Evolutionary conservation across 2,888 invertebrate species (phyloP), one percentile per base, ranked within the genome.

Genomic region (Galeopsomyia nigrocyanea): DNA sequence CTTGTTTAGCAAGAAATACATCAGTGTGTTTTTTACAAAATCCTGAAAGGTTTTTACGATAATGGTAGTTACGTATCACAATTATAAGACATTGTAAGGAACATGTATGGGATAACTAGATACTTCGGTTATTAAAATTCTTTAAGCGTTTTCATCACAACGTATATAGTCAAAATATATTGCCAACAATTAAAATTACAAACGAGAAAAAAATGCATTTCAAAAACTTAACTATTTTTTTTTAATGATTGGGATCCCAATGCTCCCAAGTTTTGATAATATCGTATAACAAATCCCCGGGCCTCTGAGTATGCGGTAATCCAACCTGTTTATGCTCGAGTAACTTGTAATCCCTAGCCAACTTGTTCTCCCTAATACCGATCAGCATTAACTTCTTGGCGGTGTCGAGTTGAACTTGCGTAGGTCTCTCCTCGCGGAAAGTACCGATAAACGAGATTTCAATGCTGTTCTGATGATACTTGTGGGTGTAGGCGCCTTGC

Each of bases 401-500:
- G 0, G 92, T 92, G 17, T 88, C 87, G 0, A 94, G 78, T 81
- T 85, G 84, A 14, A 17, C 22, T 17, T 76, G 51, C 0, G 76
- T 71, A 0, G 85, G 85, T 46, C 64, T 75, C 0, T 87, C 84
- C 0, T 82, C 87, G 60, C 89, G 91, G 77, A 93, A 94, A 0
- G 92, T 93, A 10, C 94, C 94, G 68, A 94, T 90, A 78, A 92
- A 92, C 5, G 91, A 91, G 16, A 94, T 90, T 6, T 92, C 92
- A 47, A 94, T 89, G 79, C 93, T 92, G 66, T 86, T 88, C 17
- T 84, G 84, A 81, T 94, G 94, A 81, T 90, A 93, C 55, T 90
- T 81, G 55, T 89, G 88, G 0, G 93, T 90, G 80, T 94, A 94
- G 0, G 94, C 92, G 0, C 94, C 94, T 56, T 90, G 87, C 69